phyloP scores from a whole-genome alignment of 2,113 vertebrate species.

The Corvus cornix region DNA sequence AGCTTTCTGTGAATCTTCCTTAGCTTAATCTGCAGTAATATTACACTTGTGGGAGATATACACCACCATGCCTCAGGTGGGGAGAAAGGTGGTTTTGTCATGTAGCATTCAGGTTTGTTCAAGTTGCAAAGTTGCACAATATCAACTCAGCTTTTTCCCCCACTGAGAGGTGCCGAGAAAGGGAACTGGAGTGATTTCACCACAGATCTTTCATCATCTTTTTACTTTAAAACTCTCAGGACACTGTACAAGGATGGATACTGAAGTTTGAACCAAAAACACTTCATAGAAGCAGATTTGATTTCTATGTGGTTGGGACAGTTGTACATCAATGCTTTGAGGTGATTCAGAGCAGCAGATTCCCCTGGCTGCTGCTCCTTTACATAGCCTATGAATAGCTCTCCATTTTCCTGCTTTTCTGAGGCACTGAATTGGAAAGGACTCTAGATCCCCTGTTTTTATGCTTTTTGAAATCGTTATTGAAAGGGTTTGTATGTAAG shows the following conservation, averaged over 20 bases:
- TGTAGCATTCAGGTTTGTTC: neutral
- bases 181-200: neutral
- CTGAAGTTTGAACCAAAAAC: neutral
- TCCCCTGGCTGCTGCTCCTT: neutral
- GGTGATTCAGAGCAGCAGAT: neutral
- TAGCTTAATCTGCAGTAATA: neutral
- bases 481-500: neutral
- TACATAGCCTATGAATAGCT: accelerated
- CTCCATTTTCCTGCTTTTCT: neutral
- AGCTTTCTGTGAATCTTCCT: neutral
- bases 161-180: neutral
- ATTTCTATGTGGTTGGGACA: neutral
- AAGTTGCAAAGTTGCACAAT: neutral
- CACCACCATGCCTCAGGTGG: neutral
- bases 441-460: neutral
- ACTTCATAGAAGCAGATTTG: neutral
- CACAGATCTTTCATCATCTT: neutral
- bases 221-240: neutral
- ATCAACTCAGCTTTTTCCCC: neutral
- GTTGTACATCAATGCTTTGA: neutral
- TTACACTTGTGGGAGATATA: neutral
- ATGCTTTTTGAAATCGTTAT: neutral
- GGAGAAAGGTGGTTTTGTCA: neutral
- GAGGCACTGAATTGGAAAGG: neutral
- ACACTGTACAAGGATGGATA: neutral